phyloP scores from a whole-genome alignment of 2,113 vertebrate genomes.

The Sigmodon hispidus region DNA sequence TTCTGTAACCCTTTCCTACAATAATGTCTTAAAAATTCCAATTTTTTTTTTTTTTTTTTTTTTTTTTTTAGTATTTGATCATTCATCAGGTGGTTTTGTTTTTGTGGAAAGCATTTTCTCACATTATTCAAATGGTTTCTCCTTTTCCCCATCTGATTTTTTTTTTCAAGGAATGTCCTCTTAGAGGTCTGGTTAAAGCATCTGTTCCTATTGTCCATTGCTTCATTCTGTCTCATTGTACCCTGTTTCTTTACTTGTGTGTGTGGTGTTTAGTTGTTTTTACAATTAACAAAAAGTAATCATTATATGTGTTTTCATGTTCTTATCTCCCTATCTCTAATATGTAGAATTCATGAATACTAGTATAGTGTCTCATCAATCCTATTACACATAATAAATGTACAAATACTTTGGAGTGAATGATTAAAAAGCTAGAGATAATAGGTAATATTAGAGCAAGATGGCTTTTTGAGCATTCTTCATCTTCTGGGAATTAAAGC shows the following conservation, averaged over 20 bases:
- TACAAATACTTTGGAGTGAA: slow-evolving; percentile 3
- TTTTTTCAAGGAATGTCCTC: not conserved
- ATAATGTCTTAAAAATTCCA: not conserved
- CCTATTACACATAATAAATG: not conserved
- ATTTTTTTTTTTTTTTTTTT: not conserved
- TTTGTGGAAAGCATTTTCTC: not conserved
- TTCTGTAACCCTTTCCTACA: not conserved
- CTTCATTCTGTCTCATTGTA: not conserved
- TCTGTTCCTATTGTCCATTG: too few species aligned
- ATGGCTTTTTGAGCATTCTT: not conserved
- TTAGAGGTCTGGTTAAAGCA: slow-evolving; percentile 3
- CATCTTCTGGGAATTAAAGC: not conserved
- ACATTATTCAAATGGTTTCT: not conserved
- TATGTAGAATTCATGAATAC: not conserved
- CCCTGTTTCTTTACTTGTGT: not conserved
- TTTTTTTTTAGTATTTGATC: not conserved
- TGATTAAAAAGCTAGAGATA: not conserved
- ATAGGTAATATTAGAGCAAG: not conserved
- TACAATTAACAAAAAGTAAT: not conserved
- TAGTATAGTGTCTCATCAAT: not conserved
- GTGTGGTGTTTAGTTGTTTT: not conserved
- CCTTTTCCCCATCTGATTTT: not conserved
- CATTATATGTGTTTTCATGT: slow-evolving; percentile 15
- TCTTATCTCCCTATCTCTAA: not conserved
- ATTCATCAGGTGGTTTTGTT: not conserved